Conservation (phyloP, 2,888 invertebrate species). For the Camponotus fellah region DNA sequence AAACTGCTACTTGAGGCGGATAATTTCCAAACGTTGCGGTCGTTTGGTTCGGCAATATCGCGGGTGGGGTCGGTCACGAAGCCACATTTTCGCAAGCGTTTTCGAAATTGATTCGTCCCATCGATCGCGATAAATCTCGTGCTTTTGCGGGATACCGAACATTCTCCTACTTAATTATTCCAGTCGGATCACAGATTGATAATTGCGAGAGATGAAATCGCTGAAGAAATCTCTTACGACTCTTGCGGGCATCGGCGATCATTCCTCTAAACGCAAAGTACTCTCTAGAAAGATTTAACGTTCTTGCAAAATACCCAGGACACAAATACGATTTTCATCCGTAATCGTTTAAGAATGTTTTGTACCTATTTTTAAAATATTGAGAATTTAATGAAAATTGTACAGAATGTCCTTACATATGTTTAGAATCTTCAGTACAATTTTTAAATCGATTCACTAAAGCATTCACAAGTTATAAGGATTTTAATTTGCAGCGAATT, state of each 20-base stretch:
- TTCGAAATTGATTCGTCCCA: conserved; percentile 73
- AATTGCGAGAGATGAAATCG: conserved; percentile 42
- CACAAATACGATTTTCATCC: background rate
- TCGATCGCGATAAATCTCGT: conserved; percentile 60
- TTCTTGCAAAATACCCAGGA: background rate
- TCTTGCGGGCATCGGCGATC: background rate
- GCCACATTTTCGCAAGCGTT: conserved; percentile 73
- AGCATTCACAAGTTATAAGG: too few relatives aligned
- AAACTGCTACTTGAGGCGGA: conserved; percentile 76
- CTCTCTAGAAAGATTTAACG: background rate
- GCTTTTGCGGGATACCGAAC: conserved; percentile 17
- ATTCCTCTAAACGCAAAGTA: background rate
- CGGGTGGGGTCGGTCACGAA: conserved; percentile 83
- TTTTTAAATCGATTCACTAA: too few relatives aligned
- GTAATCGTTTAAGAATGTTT: background rate
- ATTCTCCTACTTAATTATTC: conserved; percentile 54
- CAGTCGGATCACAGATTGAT: conserved; percentile 34
- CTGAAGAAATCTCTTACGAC: conserved; percentile 26
- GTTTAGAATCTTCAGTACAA: too few relatives aligned
- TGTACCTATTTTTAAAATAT: too few relatives aligned
- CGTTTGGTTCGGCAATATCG: conserved; percentile 81
- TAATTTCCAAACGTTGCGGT: conserved; percentile 80
- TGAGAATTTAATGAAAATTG: too few relatives aligned
- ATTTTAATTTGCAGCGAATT: too few relatives aligned
- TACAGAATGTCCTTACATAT: too few relatives aligned